Evolutionary conservation across 2,888 invertebrate genomes (phyloP), one percentile per base, ranked within the genome.

Genomic region (Isoperla grammatica): DNA sequence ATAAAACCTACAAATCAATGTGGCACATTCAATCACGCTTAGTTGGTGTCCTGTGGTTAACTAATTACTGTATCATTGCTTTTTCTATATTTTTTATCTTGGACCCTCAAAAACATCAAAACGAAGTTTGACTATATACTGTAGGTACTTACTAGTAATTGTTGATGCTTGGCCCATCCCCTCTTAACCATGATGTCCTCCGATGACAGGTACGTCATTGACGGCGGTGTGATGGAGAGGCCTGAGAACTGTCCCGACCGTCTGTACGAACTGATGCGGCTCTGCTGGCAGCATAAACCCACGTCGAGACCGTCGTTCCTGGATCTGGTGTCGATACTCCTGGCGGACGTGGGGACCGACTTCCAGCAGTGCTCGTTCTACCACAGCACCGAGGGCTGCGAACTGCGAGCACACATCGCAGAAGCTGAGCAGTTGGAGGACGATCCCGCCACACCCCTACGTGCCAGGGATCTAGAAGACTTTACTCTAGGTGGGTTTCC

Each of bases 211-310:
- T 92, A 90, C 75, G 94, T 96, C 61, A 88, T 90, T 65, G 90
- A 90, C 68, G 93, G 94, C 56, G 90, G 92, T 58, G 88, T 93
- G 48, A 95, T 98, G 94, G 93, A 94, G 74, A 84, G 89, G 63
- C 99, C 98, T 0, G 93, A 93, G 74, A 91, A 94, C 74, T 98
- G 98, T 75, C 96, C 97, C 1, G 90, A 93, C 71, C 84, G 88
- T 68, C 78, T 98, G 73, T 95, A 92, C 76, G 83, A 86, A 66
- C 78, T 98, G 65, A 99, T 99, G 98, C 81, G 86, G 66, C 81
- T 82, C 64, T 97, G 96, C 74, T 99, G 98, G 98, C 83, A 87
- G 69, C 90, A 90, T 74, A 85, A 89, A 67, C 85, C 91, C 0
- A 76, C 79, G 37, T 78, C 81, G 56, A 80, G 98, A 60, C 97